Evolutionary conservation across 2,888 invertebrate genomes (phyloP), one percentile per base, ranked within the genome.

Genomic region (Drosophila pseudotakahashii): DNA sequence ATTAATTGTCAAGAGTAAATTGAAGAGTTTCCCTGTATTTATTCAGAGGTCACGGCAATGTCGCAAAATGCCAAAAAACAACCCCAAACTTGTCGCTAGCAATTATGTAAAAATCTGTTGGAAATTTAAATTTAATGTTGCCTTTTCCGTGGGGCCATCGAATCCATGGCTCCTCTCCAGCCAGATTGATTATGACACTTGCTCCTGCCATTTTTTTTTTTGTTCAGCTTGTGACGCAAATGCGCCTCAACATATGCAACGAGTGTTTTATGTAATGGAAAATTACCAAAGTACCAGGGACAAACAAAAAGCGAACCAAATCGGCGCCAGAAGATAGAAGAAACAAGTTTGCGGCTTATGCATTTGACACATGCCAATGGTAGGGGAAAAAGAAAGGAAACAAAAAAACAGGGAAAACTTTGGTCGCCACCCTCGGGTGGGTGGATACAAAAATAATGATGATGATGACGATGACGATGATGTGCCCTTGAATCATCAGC

Each of bases 291-390:
- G 19, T 14, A 36, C 42, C 55, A 30, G 68, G 34, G 39, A 60
- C 16, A 59, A 54, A 30, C 62, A 75, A 58, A 50, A 68, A 76
- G 67, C 72, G 60, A 76, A 74, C 66, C 77, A 58, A 64, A 63
- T 76, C 64, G 81, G 57, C 71, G 70, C 48, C 51, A 51, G 64
- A 78, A 51, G 64, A 78, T 52, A 64, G 30, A 34, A 57, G 55
- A 53, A 63, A 42, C 52, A 69, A 68, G 54, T 73, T 79, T 75
- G 58, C 66, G 77, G 75, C 42, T 59, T 82, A 68, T 81, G 86
- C 83, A 86, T 79, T 83, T 86, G 88, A 86, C 88, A 85, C 80
- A 82, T 86, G 83, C 68, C 63, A 72, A 34, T 30, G 11, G 32
- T 23, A n/a, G 39, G 47, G 26, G 26, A 13, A 9, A 0, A 1